These are phyloP conservation scores for Anguilla japonica DNA, from an alignment of 2,113 vertebrate genomes.

Conservation along the genomic window DNA sequence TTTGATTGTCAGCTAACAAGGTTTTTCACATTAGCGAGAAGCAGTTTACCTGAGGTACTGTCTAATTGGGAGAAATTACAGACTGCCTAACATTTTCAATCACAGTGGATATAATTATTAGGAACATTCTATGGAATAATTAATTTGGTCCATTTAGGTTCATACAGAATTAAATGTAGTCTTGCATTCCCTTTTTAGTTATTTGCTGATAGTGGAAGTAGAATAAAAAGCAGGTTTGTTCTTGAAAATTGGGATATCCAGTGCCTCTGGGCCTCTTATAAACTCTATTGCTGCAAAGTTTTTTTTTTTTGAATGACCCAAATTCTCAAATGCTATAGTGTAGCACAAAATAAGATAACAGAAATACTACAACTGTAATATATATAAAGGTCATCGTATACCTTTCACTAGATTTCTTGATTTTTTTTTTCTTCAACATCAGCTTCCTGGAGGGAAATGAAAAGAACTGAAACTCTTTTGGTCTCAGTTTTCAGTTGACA, in stretches of 20 bases:
- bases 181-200: constrained; percentile 15
- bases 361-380: background rate
- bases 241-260: background rate
- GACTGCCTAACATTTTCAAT: constrained; percentile 36
- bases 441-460: constrained; percentile 13
- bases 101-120: constrained; percentile 38
- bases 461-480: background rate
- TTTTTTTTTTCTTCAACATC: no score
- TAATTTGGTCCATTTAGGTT: constrained; percentile 2
- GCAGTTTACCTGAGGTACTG: constrained; percentile 23
- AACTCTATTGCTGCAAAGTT: background rate
- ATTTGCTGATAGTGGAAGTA: constrained; percentile 34
- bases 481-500: no score
- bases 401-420: no score
- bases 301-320: background rate
- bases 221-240: background rate
- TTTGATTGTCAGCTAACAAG: constrained; percentile 43
- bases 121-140: constrained; percentile 25
- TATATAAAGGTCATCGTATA: background rate
- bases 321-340: background rate
- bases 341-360: background rate
- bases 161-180: constrained; percentile 24
- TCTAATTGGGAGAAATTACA: constrained; percentile 46
- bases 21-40: constrained; percentile 24
- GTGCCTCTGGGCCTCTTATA: background rate